Evolutionary conservation across 2,797 vertebrate genomes (phyloP).

Genomic region (Schizothorax lantsangensis): DNA sequence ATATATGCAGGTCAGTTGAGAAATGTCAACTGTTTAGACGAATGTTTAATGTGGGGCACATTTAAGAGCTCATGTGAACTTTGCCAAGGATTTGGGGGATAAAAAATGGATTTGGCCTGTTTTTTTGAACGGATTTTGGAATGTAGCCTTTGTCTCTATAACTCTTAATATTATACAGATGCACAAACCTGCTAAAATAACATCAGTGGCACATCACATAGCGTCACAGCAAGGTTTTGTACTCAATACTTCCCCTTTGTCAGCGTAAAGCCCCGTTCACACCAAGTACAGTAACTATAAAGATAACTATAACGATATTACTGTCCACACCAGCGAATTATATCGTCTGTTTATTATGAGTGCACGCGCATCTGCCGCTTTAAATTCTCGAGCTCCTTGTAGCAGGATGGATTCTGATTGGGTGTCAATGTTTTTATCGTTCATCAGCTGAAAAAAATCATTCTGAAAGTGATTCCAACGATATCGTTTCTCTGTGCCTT

Average conservation of each 20-base stretch:
- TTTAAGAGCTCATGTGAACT: conserved; percentile 12
- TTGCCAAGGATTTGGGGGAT: conserved; percentile 2
- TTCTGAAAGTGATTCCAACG: no score
- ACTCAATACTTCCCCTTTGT: neutral
- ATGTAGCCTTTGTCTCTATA: neutral
- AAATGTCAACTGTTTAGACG: neutral
- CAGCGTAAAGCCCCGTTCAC: neutral
- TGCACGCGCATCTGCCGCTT: no score
- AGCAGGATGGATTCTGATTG: no score
- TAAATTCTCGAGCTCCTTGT: no score
- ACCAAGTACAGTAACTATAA: no score
- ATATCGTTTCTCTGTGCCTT: no score
- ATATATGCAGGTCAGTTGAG: conserved; percentile 6
- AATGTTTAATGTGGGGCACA: neutral
- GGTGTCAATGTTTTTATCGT: no score
- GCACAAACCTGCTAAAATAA: neutral
- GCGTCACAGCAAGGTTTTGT: neutral
- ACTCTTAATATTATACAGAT: neutral
- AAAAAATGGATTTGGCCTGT: neutral
- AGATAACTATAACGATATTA: no score
- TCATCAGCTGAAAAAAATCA: no score
- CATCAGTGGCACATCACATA: neutral
- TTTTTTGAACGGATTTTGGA: neutral
- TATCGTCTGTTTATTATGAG: no score
- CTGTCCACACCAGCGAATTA: no score